Percentiles rank a stretch among this genome's conserved stretches.
Conservation (phyloP, 1,140 invertebrate species). For the Luehdorfia chinensis region DNA sequence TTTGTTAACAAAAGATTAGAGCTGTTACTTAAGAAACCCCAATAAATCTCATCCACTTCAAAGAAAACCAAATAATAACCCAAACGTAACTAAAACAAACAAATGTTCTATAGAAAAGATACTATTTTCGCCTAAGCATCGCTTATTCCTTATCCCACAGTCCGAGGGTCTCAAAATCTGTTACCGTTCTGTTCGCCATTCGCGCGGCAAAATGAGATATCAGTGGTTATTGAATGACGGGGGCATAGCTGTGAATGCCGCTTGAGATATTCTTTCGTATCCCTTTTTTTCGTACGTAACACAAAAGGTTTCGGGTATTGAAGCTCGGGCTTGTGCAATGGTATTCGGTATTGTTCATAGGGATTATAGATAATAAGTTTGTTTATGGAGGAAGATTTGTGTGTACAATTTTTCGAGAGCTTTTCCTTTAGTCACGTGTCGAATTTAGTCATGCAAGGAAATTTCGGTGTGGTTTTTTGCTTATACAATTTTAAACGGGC, state of each 20-base stretch:
- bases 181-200: conserved; percentile 52
- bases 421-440: neutral
- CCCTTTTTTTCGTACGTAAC: conserved; percentile 32
- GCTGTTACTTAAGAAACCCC: no score
- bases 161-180: conserved; percentile 30
- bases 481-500: neutral
- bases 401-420: neutral
- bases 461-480: neutral
- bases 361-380: conserved; percentile 49
- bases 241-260: conserved; percentile 41
- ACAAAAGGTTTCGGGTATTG: conserved; percentile 39
- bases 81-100: neutral
- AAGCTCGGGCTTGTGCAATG: conserved; percentile 27
- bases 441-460: neutral
- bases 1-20: no score
- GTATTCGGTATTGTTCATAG: conserved; percentile 30
- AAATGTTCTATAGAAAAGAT: conserved; percentile 1
- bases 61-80: neutral
- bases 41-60: neutral
- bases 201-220: conserved; percentile 70
- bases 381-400: conserved; percentile 15
- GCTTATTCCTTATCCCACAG: conserved; percentile 1
- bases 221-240: conserved; percentile 68
- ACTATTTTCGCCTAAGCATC: conserved; percentile 2
- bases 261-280: conserved; percentile 33